Conservation (phyloP, 1,140 invertebrate species). For the Pseudobourletiella spinata region DNA sequence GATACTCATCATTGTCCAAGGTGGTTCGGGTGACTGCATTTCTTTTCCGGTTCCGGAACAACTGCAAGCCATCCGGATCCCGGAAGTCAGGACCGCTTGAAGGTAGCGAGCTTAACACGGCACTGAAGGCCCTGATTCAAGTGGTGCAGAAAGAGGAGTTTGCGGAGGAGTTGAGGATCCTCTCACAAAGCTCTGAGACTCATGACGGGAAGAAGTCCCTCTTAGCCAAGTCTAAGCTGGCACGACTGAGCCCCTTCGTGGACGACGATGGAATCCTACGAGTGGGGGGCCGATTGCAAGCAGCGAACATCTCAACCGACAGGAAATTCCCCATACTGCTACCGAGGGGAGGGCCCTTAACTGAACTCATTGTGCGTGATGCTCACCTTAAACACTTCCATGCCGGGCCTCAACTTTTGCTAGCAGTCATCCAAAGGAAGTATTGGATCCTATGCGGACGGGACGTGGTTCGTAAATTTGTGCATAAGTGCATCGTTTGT, state of each 20-base stretch:
- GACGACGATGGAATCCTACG: conserved; percentile 4
- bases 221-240: too few species aligned
- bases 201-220: too few species aligned
- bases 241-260: background rate
- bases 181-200: background rate
- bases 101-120: background rate
- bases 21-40: background rate
- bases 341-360: background rate
- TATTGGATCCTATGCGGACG: background rate
- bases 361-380: conserved; percentile 2
- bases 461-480: background rate
- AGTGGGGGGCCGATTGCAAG: background rate
- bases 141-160: background rate
- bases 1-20: background rate
- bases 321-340: conserved; percentile 13
- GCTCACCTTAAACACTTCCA: background rate
- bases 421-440: background rate
- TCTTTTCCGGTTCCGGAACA: background rate
- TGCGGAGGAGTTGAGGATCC: background rate
- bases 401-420: background rate
- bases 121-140: background rate
- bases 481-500: background rate
- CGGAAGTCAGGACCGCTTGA: background rate
- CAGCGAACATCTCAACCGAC: background rate
- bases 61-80: background rate